Percentiles rank a stretch among this genome's conserved stretches.
phyloP scores from a whole-genome alignment of 2,888 invertebrate genomes.

The Agrochola macilenta region DNA sequence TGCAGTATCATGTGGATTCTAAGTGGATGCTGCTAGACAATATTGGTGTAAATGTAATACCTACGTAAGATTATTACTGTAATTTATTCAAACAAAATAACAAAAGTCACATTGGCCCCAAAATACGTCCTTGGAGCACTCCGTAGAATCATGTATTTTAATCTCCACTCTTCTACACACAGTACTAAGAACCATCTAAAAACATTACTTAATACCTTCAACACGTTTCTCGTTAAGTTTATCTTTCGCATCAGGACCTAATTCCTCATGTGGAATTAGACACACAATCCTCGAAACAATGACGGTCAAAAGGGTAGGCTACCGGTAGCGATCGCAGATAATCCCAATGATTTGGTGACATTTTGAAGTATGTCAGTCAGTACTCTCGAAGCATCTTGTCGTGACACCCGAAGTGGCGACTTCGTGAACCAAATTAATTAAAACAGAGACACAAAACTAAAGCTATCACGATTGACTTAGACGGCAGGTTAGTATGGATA shows the following conservation, averaged over 20 bases:
- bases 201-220: constrained; percentile 62
- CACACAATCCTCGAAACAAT: constrained; percentile 74
- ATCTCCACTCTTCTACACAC: constrained; percentile 17
- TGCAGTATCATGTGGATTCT: constrained; percentile 26
- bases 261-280: constrained; percentile 73
- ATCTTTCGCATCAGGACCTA: constrained; percentile 66
- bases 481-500: constrained; percentile 80
- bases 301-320: constrained; percentile 70
- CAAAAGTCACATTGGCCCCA: neutral
- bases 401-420: constrained; percentile 89
- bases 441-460: constrained; percentile 89
- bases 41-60: neutral
- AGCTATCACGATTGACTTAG: constrained; percentile 87
- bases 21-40: neutral
- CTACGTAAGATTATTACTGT: neutral
- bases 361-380: constrained; percentile 90
- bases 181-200: constrained; percentile 53
- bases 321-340: constrained; percentile 82
- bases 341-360: constrained; percentile 86
- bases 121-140: constrained; percentile 15
- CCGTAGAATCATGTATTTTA: constrained; percentile 13
- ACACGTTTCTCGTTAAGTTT: constrained; percentile 68
- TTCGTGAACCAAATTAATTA: constrained; percentile 91
- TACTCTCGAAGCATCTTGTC: constrained; percentile 82
- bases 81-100: neutral